These are phyloP conservation scores for Euthynnus affinis DNA, from an alignment of 2,797 vertebrate genomes.

Conservation along the genomic window DNA sequence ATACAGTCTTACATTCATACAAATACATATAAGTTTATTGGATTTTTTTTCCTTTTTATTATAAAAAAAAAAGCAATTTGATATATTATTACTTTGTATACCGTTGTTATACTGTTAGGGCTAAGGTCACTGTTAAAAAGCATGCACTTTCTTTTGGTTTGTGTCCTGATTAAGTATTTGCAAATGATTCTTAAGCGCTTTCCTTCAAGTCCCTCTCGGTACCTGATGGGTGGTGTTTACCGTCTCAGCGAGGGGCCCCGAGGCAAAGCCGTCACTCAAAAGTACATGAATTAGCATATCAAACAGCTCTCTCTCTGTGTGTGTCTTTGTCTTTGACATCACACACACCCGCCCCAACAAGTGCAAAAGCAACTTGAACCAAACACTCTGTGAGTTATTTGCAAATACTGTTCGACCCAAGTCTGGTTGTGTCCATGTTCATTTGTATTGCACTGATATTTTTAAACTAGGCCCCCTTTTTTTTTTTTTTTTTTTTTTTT, in stretches of 20 bases:
- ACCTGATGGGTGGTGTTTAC: background rate
- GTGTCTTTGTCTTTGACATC: background rate
- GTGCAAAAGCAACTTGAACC: constrained; percentile 23
- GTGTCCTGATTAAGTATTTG: constrained; percentile 60
- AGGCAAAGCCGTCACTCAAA: constrained; percentile 25
- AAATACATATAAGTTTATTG: constrained; percentile 75
- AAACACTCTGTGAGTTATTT: constrained; percentile 35
- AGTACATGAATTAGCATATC: constrained; percentile 21
- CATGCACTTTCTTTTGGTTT: constrained; percentile 85
- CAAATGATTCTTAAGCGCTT: constrained; percentile 52
- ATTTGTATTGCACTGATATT: constrained; percentile 76
- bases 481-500: no score
- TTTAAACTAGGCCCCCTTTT: constrained; percentile 38
- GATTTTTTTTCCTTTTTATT: constrained; percentile 76
- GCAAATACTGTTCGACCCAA: constrained; percentile 40
- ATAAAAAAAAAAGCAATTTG: constrained; percentile 83
- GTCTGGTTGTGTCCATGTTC: constrained; percentile 59
- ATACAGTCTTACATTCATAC: constrained; percentile 77
- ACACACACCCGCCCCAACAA: background rate
- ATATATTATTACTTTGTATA: constrained; percentile 84
- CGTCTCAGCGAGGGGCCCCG: background rate
- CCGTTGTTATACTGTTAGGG: constrained; percentile 79
- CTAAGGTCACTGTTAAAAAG: constrained; percentile 79
- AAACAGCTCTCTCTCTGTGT: no score
- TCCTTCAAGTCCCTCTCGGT: constrained; percentile 5